A percentile compares a stretch with the other conserved stretches of the same genome.
Evolutionary conservation across 2,113 vertebrate genomes (phyloP).

Genomic region (Pristiophorus japonicus): DNA sequence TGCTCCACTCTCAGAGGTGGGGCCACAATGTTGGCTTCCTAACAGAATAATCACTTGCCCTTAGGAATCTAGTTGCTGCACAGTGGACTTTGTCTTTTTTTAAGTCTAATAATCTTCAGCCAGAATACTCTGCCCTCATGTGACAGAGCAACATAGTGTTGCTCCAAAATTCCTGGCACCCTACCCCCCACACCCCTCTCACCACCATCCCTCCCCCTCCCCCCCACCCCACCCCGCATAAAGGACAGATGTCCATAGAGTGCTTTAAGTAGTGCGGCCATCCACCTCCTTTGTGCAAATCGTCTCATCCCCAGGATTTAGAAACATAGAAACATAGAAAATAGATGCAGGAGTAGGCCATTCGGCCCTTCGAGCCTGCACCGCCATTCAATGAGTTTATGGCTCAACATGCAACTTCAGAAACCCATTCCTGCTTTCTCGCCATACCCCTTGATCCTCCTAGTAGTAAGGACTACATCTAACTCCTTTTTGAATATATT

Average conservation of each 20-base stretch:
- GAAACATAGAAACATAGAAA: too few species aligned
- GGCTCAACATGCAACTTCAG: too few species aligned
- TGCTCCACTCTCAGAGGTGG: neutral
- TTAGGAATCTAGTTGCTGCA: neutral
- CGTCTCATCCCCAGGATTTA: neutral
- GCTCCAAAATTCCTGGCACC: neutral
- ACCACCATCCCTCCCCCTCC: too few species aligned
- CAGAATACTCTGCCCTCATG: neutral
- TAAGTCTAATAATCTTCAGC: too few species aligned
- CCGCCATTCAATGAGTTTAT: too few species aligned
- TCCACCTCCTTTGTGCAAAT: neutral
- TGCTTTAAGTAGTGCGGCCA: neutral
- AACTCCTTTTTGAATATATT: too few species aligned
- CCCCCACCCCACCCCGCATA: neutral
- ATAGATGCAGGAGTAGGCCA: too few species aligned
- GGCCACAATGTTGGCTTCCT: neutral
- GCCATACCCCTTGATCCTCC: too few species aligned
- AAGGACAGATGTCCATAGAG: neutral
- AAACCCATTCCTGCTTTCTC: too few species aligned
- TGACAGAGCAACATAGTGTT: neutral
- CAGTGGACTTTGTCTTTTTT: neutral
- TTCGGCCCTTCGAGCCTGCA: too few species aligned
- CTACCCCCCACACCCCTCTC: neutral
- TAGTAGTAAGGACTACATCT: too few species aligned
- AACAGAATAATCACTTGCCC: neutral